Conservation (phyloP, 2,113 vertebrate species). For the Daboia siamensis region DNA sequence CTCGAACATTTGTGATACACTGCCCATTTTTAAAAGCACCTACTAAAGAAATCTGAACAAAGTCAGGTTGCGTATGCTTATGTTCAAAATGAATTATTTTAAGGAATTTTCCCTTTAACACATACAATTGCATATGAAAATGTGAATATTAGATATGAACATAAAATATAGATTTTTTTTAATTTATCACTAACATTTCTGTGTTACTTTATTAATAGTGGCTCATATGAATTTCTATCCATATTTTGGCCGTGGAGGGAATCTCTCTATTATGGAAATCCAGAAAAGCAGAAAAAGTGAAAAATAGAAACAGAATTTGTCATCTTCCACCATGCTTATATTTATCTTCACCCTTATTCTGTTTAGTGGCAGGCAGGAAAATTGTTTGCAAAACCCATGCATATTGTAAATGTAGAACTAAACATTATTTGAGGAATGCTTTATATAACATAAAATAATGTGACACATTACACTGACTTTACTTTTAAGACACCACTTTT, state of each 20-base stretch:
- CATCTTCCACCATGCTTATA: background rate
- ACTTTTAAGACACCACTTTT: background rate
- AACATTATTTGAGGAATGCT: background rate
- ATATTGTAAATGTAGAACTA: background rate
- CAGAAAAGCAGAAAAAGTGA: background rate
- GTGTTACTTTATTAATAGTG: background rate
- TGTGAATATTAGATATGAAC: background rate
- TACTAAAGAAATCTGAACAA: background rate
- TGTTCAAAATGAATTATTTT: background rate
- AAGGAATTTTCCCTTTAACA: background rate
- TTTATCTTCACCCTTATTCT: background rate
- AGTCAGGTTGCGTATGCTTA: background rate
- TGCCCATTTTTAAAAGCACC: background rate
- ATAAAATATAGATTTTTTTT: background rate
- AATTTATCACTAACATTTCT: background rate
- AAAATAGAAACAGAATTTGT: background rate
- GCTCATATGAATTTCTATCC: background rate
- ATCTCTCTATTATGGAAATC: background rate
- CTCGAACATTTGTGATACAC: background rate
- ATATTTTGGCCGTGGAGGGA: background rate
- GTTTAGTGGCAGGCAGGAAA: background rate
- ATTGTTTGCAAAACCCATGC: background rate
- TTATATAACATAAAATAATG: background rate
- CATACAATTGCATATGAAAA: background rate
- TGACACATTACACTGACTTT: background rate